phyloP scores from a whole-genome alignment of 2,113 vertebrate genomes.

The Hemichromis elongatus region DNA sequence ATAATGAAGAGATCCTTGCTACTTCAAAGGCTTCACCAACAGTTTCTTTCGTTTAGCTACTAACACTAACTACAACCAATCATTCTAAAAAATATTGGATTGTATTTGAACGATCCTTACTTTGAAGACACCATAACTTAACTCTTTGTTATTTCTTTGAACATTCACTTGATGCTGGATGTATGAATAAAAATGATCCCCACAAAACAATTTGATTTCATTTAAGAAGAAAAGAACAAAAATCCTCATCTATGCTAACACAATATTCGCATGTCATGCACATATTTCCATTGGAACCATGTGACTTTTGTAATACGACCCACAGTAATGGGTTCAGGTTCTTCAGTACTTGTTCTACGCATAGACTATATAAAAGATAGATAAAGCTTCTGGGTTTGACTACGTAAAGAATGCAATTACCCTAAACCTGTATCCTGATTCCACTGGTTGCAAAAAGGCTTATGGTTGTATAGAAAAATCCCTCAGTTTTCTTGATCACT shows the following conservation, averaged over 20 bases:
- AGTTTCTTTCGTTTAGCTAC: background rate
- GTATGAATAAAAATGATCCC: background rate
- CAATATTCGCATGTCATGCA: background rate
- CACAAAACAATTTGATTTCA: background rate
- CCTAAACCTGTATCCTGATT: no score
- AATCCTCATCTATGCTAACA: background rate
- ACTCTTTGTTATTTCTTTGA: background rate
- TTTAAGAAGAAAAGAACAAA: background rate
- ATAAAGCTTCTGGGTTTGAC: background rate
- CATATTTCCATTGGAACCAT: background rate
- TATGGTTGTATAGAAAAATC: background rate
- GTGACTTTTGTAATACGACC: rapidly evolving
- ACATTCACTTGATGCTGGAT: background rate
- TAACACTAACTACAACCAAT: background rate
- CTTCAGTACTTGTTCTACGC: no score
- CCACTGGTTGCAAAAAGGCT: background rate
- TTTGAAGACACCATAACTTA: background rate
- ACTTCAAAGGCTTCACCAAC: background rate
- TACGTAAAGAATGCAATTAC: background rate
- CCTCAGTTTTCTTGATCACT: no score
- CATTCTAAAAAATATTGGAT: background rate
- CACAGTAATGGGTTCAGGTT: background rate
- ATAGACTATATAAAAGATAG: no score
- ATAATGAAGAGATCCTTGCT: background rate
- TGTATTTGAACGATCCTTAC: background rate